Base-by-base conservation (phyloP, 2,888 invertebrate genomes). In the Sminthurides aquaticus region DNA sequence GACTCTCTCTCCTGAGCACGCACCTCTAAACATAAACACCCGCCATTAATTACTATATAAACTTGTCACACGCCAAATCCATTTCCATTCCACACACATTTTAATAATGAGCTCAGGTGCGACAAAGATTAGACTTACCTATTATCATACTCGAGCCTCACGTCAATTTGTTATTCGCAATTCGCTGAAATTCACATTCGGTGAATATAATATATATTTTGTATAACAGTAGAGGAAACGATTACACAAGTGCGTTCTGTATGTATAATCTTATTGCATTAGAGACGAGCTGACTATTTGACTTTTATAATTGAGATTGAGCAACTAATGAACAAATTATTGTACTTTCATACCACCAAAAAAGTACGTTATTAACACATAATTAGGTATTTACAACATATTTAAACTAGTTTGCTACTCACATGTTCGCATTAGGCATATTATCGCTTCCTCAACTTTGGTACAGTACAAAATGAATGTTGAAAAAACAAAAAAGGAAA, bases 261-360 rank as follows among this genome's bases (percentile, higher is more conserved):
- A 34, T 34, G 8, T 34, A 34, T 34, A 34, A 11, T 34, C 43
- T 34, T 34, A 34, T 34, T 34, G 43, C 43, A 34, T 34, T 34
- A 15, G 43, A 34, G 43, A 15, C 43, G 52, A 15, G 52, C 34
- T 63, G 63, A 63, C 57, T 63, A 49, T 27, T 57, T 63, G 63
- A 63, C 63, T 63, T 48, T 57, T 57, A 66, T 55, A 57, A 60
- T 63, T 66, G 66, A 66, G 66, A 66, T 66, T 66, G 66, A 66
- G 66, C 66, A 66, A 66, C 66, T 62, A 63, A 63, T 63, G 63
- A 63, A 63, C 58, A 58, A 63, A 57, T 63, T 63, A 56, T 63
- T 63, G 57, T 57, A 54, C 24, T 29, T 60, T 60, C n/a, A 34
- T 34, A 34, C 43, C 43, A 34, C 43, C 15, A 15, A 11, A n/a